These are phyloP conservation scores for Orthosia cruda DNA, from an alignment of 2,888 invertebrate species.

Conservation along the genomic window DNA sequence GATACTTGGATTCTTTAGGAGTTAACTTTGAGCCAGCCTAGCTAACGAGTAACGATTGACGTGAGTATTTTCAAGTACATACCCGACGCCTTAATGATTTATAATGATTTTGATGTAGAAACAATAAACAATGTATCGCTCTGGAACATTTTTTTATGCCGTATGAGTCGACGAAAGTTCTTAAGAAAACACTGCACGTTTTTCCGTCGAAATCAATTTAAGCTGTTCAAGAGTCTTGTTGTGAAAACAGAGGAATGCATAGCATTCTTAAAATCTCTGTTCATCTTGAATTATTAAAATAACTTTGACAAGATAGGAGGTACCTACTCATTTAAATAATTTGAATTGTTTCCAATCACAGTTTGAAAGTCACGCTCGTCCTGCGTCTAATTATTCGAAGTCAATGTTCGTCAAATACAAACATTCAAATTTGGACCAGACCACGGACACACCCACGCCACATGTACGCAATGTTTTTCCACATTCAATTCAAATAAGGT, in stretches of 20 bases:
- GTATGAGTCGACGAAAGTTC: constrained; percentile 30
- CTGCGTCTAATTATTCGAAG: constrained; percentile 73
- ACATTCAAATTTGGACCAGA: constrained; percentile 78
- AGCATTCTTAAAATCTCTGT: neutral
- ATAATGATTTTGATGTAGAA: constrained; percentile 74
- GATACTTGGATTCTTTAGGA: constrained; percentile 89
- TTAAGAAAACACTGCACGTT: constrained; percentile 25
- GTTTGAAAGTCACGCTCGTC: constrained; percentile 66
- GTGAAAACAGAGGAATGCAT: neutral
- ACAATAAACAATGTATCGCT: constrained; percentile 70
- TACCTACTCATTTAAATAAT: constrained; percentile 67
- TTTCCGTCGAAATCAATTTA: constrained; percentile 19
- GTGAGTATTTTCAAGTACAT: constrained; percentile 83
- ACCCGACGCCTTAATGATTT: constrained; percentile 79
- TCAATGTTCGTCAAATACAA: constrained; percentile 75
- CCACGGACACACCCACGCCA: constrained; percentile 75
- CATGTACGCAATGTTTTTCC: constrained; percentile 73
- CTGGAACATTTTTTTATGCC: constrained; percentile 39
- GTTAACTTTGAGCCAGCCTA: constrained; percentile 83
- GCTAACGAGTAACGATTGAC: constrained; percentile 90
- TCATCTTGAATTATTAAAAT: constrained; percentile 3
- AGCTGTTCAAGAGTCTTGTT: neutral
- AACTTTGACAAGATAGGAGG: constrained; percentile 35
- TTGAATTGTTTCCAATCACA: constrained; percentile 65
- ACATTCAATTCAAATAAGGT: constrained; percentile 84